Evolutionary conservation across 2,113 vertebrate genomes (phyloP).

Genomic region (Eonycteris spelaea): DNA sequence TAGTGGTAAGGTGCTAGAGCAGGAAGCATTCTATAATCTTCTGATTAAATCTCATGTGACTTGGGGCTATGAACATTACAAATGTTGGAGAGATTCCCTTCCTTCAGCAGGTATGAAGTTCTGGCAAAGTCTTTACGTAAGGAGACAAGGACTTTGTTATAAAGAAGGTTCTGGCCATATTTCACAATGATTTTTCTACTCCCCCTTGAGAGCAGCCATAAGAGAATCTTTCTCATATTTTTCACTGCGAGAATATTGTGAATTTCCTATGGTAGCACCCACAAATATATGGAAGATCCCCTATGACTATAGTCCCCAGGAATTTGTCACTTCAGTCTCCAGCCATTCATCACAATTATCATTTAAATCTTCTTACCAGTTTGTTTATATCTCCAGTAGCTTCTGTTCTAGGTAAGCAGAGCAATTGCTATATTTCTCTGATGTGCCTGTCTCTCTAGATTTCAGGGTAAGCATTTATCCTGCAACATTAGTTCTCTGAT

Average conservation of each 20-base stretch:
- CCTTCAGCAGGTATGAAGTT: not conserved
- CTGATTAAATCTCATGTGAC: not conserved
- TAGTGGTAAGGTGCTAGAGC: not conserved
- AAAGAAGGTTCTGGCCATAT: not conserved
- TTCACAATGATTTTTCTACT: not conserved
- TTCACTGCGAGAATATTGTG: not conserved
- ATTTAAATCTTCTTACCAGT: not conserved
- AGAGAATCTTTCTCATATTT: not conserved
- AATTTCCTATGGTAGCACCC: not conserved
- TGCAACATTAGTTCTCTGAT: not conserved
- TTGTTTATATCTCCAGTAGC: not conserved
- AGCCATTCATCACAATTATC: not conserved
- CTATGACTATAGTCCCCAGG: not conserved
- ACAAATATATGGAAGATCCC: not conserved
- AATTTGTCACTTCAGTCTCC: not conserved
- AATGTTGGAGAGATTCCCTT: not conserved
- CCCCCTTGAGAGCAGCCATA: not conserved
- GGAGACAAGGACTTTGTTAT: not conserved
- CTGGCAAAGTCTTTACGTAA: not conserved
- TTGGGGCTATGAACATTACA: not conserved
- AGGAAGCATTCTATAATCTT: not conserved
- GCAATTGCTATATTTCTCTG: not conserved
- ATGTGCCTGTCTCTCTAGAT: not conserved
- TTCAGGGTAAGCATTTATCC: not conserved
- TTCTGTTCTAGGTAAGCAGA: not conserved